Evolutionary conservation across 2,113 vertebrate species (phyloP).

Genomic region (Origma solitaria): DNA sequence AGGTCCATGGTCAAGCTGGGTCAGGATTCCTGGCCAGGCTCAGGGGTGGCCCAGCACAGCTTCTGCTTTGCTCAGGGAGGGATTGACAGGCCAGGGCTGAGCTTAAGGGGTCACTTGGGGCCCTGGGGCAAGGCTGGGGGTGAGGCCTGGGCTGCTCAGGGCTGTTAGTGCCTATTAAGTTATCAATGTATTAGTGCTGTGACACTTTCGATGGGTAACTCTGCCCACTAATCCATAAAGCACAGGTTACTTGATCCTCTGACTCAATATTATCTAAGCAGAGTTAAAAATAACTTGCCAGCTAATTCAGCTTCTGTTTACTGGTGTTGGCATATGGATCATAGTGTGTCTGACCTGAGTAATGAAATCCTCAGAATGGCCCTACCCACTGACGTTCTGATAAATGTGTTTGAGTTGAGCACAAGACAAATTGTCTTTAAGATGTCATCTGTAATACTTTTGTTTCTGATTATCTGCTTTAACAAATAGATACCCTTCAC

Average conservation of each 20-base stretch:
- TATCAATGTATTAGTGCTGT: background rate
- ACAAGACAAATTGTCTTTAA: background rate
- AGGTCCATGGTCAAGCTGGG: accelerated
- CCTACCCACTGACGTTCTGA: background rate
- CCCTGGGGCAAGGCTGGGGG: background rate
- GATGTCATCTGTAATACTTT: background rate
- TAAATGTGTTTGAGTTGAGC: background rate
- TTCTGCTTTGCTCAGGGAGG: background rate
- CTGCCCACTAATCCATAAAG: background rate
- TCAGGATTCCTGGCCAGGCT: background rate
- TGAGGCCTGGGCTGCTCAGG: background rate
- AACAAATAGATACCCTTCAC: background rate
- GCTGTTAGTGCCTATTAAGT: background rate
- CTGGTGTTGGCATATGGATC: background rate
- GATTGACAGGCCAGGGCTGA: background rate
- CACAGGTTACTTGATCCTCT: background rate
- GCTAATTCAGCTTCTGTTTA: background rate
- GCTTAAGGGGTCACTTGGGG: background rate
- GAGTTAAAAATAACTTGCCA: background rate
- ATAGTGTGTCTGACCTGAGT: background rate
- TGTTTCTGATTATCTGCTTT: background rate
- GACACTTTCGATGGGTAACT: background rate
- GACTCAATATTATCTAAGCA: background rate
- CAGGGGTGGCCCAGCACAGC: background rate
- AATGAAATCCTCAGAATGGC: background rate